phyloP scores from a whole-genome alignment of 2,888 invertebrate species.

The Drosophila robusta region DNA sequence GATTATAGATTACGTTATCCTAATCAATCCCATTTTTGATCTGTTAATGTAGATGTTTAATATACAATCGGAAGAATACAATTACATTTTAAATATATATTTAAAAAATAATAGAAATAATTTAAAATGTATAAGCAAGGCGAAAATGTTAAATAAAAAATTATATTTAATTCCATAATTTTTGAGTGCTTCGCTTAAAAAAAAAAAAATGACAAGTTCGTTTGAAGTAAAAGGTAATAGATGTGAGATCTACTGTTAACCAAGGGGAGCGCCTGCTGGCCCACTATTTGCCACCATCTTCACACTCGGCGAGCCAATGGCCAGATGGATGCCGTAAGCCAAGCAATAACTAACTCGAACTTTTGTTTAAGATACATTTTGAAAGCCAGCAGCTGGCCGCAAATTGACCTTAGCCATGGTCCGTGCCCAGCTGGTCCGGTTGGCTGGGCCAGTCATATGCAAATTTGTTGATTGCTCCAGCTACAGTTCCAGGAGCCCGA shows the following conservation, averaged over 20 bases:
- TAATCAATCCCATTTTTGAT: no score
- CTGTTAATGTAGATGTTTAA: no score
- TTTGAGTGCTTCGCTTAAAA: background rate
- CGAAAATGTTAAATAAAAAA: no score
- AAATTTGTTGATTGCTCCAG: conserved; percentile 65
- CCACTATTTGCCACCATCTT: conserved; percentile 26
- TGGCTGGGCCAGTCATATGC: conserved; percentile 56
- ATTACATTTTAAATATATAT: no score
- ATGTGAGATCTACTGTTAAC: background rate
- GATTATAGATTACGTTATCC: no score
- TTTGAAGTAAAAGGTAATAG: conserved; percentile 4
- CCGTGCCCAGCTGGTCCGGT: conserved; percentile 9
- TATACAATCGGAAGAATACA: no score
- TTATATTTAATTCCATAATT: no score
- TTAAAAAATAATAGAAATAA: no score
- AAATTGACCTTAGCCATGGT: conserved; percentile 59
- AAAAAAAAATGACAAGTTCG: background rate
- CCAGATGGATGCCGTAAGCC: background rate
- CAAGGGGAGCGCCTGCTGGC: background rate
- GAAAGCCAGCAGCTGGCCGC: conserved; percentile 67
- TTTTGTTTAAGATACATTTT: conserved; percentile 40
- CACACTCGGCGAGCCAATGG: conserved; percentile 23
- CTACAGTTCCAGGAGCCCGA: conserved; percentile 24
- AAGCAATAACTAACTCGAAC: conserved; percentile 42
- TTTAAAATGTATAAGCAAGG: no score